phyloP scores from a whole-genome alignment of 2,888 invertebrate genomes.

The Plusia festucae region DNA sequence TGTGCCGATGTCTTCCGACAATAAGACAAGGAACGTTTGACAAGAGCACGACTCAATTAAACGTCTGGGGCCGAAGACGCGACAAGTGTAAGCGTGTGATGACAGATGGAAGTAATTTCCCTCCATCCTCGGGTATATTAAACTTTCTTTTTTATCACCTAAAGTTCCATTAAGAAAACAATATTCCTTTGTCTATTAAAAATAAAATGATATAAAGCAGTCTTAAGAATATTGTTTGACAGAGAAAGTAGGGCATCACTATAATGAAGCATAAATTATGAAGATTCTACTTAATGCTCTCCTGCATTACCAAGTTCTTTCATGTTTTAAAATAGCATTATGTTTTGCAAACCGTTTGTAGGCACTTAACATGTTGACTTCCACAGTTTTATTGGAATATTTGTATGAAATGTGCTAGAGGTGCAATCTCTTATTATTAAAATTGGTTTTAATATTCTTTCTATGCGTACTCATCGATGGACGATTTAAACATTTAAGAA shows the following conservation, averaged over 20 bases:
- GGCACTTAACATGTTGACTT: neutral
- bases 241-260: slow-evolving; percentile 2
- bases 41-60: slow-evolving; percentile 4
- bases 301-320: slow-evolving; percentile 4
- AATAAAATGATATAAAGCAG: slow-evolving; percentile 4
- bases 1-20: slow-evolving; percentile 26
- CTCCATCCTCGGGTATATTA: neutral
- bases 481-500: slow-evolving; percentile 41
- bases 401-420: neutral
- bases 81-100: neutral
- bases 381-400: neutral
- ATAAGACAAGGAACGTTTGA: slow-evolving; percentile 10
- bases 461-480: slow-evolving; percentile 10
- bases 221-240: slow-evolving; percentile 1
- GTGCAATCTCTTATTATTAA: neutral
- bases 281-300: slow-evolving; percentile 4
- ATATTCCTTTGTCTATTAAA: neutral
- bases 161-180: slow-evolving; percentile 4
- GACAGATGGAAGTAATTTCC: slow-evolving; percentile 2
- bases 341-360: neutral
- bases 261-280: slow-evolving; percentile 4
- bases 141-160: slow-evolving; percentile 4
- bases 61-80: neutral
- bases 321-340: slow-evolving; percentile 2
- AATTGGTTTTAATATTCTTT: slow-evolving; percentile 18